Percentiles rank a stretch among this genome's conserved stretches.
Evolutionary conservation across 2,797 vertebrate genomes (phyloP).

Genomic region (Hozukius guyotensis): DNA sequence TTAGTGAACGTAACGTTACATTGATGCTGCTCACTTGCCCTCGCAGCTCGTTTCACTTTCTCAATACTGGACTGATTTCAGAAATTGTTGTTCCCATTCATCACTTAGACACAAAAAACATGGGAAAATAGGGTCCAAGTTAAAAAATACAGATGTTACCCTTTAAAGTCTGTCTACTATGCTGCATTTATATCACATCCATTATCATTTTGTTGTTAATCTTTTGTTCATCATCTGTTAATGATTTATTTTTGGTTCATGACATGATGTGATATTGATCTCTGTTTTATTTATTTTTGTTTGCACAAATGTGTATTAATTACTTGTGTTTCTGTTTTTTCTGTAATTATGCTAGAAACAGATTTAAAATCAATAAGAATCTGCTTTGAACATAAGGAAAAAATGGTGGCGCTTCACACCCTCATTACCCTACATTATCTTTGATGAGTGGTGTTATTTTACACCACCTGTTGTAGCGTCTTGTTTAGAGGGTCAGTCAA

Average conservation of each 20-base stretch:
- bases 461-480: neutral
- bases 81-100: no score
- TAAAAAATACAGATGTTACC: no score
- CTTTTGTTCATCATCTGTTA: neutral
- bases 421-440: neutral
- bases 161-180: neutral
- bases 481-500: neutral
- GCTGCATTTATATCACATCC: neutral
- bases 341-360: neutral
- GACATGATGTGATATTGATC: neutral
- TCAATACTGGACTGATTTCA: no score
- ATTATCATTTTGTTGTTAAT: neutral
- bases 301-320: neutral
- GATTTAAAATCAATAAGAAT: no score
- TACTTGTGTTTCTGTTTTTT: neutral
- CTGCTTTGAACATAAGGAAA: neutral
- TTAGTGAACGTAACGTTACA: no score
- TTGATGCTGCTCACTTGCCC: no score
- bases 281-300: neutral
- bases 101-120: no score
- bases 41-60: no score
- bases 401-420: neutral
- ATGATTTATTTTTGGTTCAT: neutral
- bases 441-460: neutral
- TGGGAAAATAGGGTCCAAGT: no score